These are phyloP conservation scores for Leptura quadrifasciata DNA, from an alignment of 2,888 invertebrate species.

Conservation along the genomic window DNA sequence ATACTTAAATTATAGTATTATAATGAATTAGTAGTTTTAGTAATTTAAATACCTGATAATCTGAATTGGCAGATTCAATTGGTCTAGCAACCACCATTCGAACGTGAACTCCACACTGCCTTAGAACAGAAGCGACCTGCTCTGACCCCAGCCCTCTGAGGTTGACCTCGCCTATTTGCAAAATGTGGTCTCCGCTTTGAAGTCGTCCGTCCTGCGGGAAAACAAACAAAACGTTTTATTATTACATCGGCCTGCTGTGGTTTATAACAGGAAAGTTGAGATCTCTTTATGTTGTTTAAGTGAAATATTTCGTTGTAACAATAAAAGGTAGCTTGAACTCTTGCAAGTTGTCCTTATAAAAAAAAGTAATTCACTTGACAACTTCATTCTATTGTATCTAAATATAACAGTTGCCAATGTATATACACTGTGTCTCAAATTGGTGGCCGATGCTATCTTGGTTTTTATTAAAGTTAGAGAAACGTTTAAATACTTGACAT, in stretches of 20 bases:
- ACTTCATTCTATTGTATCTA: not conserved
- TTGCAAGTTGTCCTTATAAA: not conserved
- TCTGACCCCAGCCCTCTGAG: slow-evolving; percentile 97
- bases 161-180: slow-evolving; percentile 96
- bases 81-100: slow-evolving; percentile 91
- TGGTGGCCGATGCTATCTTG: no score
- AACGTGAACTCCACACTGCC: slow-evolving; percentile 92
- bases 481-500: no score
- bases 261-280: not conserved
- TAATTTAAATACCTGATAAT: slow-evolving; percentile 50
- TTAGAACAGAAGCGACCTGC: slow-evolving; percentile 91
- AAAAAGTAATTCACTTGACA: not conserved
- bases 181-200: slow-evolving; percentile 97
- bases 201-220: slow-evolving; percentile 76
- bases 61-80: slow-evolving; percentile 77
- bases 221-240: slow-evolving; percentile 30
- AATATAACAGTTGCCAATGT: not conserved
- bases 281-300: slow-evolving; percentile 8
- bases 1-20: no score
- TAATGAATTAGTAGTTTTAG: not conserved
- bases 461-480: no score
- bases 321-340: not conserved
- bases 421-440: no score
- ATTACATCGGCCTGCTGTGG: not conserved
- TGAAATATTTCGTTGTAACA: slow-evolving; percentile 11